These are phyloP conservation scores for Neolamprologus hecqui DNA, from an alignment of 2,113 vertebrate genomes.

Conservation along the genomic window DNA sequence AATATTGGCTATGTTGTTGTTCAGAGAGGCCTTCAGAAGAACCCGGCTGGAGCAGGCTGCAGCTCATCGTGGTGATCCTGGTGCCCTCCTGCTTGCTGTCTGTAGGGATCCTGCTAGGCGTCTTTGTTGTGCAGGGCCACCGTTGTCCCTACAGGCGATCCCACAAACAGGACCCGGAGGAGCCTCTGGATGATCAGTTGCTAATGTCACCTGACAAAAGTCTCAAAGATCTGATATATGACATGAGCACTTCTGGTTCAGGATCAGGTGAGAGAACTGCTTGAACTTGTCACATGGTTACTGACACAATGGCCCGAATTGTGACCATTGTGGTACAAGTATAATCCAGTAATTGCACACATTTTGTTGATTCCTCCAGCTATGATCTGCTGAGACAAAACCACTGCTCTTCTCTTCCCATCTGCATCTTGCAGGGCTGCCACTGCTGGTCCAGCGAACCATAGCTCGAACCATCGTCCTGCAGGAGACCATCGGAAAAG, in stretches of 20 bases:
- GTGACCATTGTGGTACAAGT: not conserved
- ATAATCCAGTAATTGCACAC: not conserved
- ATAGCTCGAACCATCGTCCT: slow-evolving; percentile 95
- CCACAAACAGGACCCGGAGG: slow-evolving; percentile 77
- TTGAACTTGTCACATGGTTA: not conserved
- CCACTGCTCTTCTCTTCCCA: not conserved
- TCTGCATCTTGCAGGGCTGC: slow-evolving; percentile 73
- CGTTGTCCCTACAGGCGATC: slow-evolving; percentile 61
- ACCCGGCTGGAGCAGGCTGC: slow-evolving; percentile 53
- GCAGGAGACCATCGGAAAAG: slow-evolving; percentile 92
- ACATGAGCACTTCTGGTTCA: slow-evolving; percentile 90
- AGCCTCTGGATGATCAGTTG: slow-evolving; percentile 77
- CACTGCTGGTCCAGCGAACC: slow-evolving; percentile 91
- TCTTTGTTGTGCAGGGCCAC: slow-evolving; percentile 64
- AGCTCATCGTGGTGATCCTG: slow-evolving; percentile 67
- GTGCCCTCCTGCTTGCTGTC: slow-evolving; percentile 77
- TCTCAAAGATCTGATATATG: slow-evolving; percentile 87
- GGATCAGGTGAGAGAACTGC: slow-evolving; percentile 79
- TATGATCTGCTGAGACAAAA: not conserved
- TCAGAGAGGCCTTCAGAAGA: slow-evolving; percentile 55
- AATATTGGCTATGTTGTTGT: not conserved
- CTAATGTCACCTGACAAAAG: slow-evolving; percentile 77
- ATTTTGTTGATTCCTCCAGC: not conserved
- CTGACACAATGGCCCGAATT: not conserved
- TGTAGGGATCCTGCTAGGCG: slow-evolving; percentile 62